phyloP scores from a whole-genome alignment of 2,797 vertebrate species.

The Adelosebastes latens region DNA sequence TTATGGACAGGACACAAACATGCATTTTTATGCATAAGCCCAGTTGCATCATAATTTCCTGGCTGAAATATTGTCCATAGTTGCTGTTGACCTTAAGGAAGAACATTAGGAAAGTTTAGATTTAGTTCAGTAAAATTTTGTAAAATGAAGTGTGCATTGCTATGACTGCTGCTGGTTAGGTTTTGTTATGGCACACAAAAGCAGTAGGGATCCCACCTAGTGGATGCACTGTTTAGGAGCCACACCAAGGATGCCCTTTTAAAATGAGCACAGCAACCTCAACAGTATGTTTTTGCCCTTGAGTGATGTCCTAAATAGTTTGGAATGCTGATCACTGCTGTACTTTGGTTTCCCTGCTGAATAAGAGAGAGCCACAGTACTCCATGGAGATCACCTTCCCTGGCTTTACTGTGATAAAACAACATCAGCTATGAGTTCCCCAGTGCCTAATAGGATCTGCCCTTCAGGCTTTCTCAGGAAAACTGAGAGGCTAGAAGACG shows the following conservation, averaged over 20 bases:
- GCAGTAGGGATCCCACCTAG: background rate
- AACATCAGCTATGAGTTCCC: slow-evolving; percentile 41
- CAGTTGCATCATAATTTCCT: background rate
- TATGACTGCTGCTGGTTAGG: background rate
- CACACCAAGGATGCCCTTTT: background rate
- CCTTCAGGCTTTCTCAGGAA: slow-evolving; percentile 47
- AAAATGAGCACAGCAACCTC: background rate
- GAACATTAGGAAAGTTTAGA: background rate
- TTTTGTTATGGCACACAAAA: background rate
- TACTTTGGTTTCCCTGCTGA: slow-evolving; percentile 30
- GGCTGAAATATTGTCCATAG: background rate
- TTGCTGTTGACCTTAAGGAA: background rate
- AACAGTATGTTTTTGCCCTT: slow-evolving; percentile 2
- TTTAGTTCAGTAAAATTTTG: background rate
- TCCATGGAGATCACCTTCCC: slow-evolving; percentile 40
- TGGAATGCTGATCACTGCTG: slow-evolving; percentile 17
- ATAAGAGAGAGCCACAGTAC: slow-evolving; percentile 20
- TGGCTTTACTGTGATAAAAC: slow-evolving; percentile 55
- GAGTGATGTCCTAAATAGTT: background rate
- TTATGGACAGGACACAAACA: background rate
- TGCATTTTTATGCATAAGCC: background rate
- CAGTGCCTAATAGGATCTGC: slow-evolving; percentile 55
- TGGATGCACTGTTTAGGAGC: background rate
- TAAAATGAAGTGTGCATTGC: no score
- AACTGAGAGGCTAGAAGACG: slow-evolving; percentile 27